Base-by-base conservation (phyloP, 2,113 vertebrate genomes). In the Prunella himalayana region DNA sequence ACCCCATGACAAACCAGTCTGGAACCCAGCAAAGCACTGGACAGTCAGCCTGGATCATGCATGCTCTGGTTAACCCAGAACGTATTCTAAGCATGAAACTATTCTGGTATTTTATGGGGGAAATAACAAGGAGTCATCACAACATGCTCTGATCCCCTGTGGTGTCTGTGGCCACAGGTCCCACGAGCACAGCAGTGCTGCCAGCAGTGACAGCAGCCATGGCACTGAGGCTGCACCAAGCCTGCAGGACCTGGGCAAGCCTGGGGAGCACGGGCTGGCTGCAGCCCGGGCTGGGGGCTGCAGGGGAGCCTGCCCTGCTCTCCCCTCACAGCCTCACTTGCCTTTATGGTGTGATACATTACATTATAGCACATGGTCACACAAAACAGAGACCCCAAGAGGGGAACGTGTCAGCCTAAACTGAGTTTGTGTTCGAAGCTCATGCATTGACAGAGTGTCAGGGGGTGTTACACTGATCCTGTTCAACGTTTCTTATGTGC, bases 381-480 rank as follows among this genome's bases (percentile, higher is more conserved):
- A 11, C 20, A 19, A 30, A 64, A 7, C 16, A 2, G 59, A 63
- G 44, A 50, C 20, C 60, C 33, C 49, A 14, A 66, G 25, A 42
- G 42, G 21, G 19, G 16, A 70, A 61, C 5, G 2, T 63, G 37
- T 39, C 70, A 23, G n/a, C 25, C n/a, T 69, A 42, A 47, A 69
- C 1, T 27, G 49, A n/a, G 31, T 27, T 50, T 0, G 0, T 11
- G n/a, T n/a, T 44, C 0, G 0, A 65, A 66, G 24, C 22, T 33
- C 13, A 7, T 13, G 37, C 24, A 4, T 9, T 41, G 45, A 31
- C 1, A 0, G 50, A 57, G 33, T 23, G 16, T 15, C 37, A 35
- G 33, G n/a, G 25, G 49, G 15, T 0, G 15, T 42, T 64, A 20
- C 1, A 12, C 28, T 50, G 54, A 20, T 35, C 39, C 66, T 3